Conservation (phyloP, 2,888 invertebrate genomes). For the Polia nebulosa region DNA sequence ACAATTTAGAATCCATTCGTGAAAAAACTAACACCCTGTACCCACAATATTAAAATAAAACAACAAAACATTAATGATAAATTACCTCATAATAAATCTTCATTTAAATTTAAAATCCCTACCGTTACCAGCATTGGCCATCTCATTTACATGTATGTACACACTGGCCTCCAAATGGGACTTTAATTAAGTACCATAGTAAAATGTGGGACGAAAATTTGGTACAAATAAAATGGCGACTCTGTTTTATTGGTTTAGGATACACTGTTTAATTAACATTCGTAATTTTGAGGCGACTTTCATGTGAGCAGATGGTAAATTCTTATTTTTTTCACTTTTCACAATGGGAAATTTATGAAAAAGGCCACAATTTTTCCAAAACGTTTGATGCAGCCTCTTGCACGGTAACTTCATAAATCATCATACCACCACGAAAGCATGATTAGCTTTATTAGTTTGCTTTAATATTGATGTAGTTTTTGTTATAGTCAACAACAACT, state of each 20-base stretch:
- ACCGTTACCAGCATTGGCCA: conserved; percentile 31
- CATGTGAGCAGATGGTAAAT: conserved; percentile 2
- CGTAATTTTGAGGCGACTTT: conserved; percentile 28
- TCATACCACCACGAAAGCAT: no score
- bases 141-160: conserved; percentile 51
- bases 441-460: no score
- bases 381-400: neutral
- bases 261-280: conserved; percentile 27
- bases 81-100: conserved; percentile 46
- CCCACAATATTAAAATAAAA: conserved; percentile 10
- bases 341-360: neutral
- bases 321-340: neutral
- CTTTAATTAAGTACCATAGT: conserved; percentile 46
- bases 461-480: no score
- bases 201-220: conserved; percentile 29
- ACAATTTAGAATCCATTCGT: neutral
- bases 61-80: conserved; percentile 35
- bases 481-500: no score
- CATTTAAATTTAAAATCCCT: conserved; percentile 41
- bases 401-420: neutral
- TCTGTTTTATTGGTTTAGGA: conserved; percentile 40
- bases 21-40: neutral
- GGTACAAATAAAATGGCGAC: conserved; percentile 32
- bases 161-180: conserved; percentile 39
- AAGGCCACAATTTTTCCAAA: neutral